Evolutionary conservation across 2,113 vertebrate genomes (phyloP).

Genomic region (Aegotheles bennettii): DNA sequence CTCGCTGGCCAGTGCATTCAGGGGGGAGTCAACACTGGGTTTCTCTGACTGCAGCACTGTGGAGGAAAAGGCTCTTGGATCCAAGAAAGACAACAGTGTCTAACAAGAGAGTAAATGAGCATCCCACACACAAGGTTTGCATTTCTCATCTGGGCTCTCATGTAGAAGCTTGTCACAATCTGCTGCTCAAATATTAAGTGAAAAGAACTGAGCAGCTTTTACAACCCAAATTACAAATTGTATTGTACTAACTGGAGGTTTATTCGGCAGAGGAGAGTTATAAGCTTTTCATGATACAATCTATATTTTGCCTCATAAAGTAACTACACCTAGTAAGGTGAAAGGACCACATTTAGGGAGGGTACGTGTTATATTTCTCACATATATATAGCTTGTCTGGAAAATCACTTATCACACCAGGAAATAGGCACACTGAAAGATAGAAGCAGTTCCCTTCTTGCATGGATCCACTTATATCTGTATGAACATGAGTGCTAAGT

Average conservation of each 20-base stretch:
- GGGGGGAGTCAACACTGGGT: not conserved
- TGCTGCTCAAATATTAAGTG: not conserved
- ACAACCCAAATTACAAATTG: not conserved
- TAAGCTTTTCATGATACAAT: not conserved
- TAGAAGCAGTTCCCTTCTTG: not conserved
- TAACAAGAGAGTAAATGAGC: not conserved
- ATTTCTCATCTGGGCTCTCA: not conserved
- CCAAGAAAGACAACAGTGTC: not conserved
- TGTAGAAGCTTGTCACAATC: not conserved
- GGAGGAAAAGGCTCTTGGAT: not conserved
- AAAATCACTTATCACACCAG: not conserved
- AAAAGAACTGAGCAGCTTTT: not conserved
- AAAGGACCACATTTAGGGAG: not conserved
- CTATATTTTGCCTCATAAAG: not conserved
- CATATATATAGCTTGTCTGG: not conserved
- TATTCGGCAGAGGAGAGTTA: not conserved
- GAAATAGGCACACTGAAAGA: not conserved
- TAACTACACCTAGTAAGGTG: not conserved
- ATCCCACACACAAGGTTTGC: not conserved
- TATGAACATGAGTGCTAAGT: accelerated
- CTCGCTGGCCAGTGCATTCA: not conserved
- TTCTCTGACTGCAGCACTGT: not conserved
- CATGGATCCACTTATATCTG: not conserved
- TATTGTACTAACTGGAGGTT: not conserved
- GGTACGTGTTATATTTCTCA: not conserved